Evolutionary conservation across 2,888 invertebrate genomes (phyloP).

Genomic region (Abrostola triplasia): DNA sequence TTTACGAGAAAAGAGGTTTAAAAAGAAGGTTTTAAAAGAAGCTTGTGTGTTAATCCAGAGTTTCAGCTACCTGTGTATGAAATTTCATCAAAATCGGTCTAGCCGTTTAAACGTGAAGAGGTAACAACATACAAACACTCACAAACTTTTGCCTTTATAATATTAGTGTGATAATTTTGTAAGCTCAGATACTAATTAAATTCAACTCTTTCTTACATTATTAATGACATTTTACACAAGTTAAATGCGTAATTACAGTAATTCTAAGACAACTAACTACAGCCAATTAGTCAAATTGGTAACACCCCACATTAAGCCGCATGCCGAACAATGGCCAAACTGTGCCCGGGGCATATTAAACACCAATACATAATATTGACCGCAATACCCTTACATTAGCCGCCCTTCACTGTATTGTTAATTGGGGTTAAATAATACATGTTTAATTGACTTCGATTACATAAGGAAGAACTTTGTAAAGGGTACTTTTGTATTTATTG

Average conservation of each 20-base stretch:
- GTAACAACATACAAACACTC: too few species aligned
- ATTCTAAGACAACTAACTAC: background rate
- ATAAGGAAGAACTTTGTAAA: background rate
- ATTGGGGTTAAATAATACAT: background rate
- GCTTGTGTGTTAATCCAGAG: too few species aligned
- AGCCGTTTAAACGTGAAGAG: too few species aligned
- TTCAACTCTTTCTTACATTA: too few species aligned
- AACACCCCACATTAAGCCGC: constrained; percentile 9
- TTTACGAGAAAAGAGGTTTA: too few species aligned
- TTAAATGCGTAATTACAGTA: background rate
- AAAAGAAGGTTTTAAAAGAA: too few species aligned
- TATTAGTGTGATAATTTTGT: too few species aligned
- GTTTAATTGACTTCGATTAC: background rate
- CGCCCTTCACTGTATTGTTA: background rate
- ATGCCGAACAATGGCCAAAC: constrained; percentile 18
- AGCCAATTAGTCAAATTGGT: constrained; percentile 8
- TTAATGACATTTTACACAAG: background rate
- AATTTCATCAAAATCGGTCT: too few species aligned
- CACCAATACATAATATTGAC: constrained; percentile 29
- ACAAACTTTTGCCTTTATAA: too few species aligned
- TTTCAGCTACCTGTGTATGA: too few species aligned
- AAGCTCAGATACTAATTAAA: too few species aligned
- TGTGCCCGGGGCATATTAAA: constrained; percentile 28
- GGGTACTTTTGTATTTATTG: too few species aligned
- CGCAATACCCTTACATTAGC: background rate